Evolutionary conservation across 1,140 invertebrate species (phyloP).

Genomic region (Camponotus pennsylvanicus): DNA sequence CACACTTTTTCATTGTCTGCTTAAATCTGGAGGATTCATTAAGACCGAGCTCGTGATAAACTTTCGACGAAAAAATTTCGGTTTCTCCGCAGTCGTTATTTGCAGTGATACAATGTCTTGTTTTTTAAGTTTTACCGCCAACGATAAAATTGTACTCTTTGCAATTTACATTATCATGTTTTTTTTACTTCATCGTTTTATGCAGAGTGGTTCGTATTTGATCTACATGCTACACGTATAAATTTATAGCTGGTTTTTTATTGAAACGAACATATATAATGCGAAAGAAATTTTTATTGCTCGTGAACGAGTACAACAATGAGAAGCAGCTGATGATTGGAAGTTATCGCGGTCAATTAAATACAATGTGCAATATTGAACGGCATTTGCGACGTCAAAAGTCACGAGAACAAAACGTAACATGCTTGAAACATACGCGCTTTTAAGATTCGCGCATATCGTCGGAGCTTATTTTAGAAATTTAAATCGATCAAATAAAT

Average conservation of each 20-base stretch:
- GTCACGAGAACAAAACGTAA: background rate
- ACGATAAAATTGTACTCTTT: background rate
- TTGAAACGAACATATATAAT: too few relatives aligned
- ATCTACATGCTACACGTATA: too few relatives aligned
- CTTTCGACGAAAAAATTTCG: constrained; percentile 8
- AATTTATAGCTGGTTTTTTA: too few relatives aligned
- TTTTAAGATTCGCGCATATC: background rate
- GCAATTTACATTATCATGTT: background rate
- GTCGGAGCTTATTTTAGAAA: background rate
- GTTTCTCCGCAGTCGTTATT: background rate
- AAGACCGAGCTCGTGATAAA: background rate
- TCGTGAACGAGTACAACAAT: background rate
- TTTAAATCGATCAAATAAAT: background rate
- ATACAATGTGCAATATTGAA: background rate
- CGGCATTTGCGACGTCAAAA: background rate
- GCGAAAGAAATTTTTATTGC: background rate
- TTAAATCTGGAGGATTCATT: constrained; percentile 15
- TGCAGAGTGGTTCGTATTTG: background rate
- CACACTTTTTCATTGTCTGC: constrained; percentile 32
- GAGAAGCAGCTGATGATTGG: background rate
- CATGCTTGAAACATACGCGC: background rate
- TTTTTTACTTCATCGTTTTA: background rate
- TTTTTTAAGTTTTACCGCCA: background rate
- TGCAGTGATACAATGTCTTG: background rate
- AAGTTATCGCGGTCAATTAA: constrained; percentile 44